Evolutionary conservation across 2,888 invertebrate species (phyloP), one percentile per base, ranked within the genome.

Genomic region (Hanleya hanleyi): DNA sequence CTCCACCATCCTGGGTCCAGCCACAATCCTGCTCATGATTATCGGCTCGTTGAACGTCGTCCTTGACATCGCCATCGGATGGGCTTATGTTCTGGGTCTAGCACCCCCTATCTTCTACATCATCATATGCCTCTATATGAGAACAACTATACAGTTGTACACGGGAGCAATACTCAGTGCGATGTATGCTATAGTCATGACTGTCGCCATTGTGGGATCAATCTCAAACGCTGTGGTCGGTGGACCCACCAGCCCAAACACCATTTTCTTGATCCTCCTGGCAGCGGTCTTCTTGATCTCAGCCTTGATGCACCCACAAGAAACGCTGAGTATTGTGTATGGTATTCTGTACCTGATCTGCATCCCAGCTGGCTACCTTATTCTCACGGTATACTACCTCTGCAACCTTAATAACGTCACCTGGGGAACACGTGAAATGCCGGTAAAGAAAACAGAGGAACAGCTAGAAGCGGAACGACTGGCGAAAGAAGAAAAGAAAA

Each of bases 201-300:
- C 99, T 96, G 98, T 99, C 81, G 99, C 99, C 33, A 96, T 99
- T 83, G 98, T 99, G 62, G 99, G 98, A 93, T 98, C 98, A 0
- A 96, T 98, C 0, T 93, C 99, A 35, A 99, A 98, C 91, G 94
- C 98, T 87, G 96, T 97, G 79, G 97, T 98, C 93, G 98, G 99
- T 92, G 98, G 98, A n/a, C 61, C 85, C 50, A 83, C 84, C 12
- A 83, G 82, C 69, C 86, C 87, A 3, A 86, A 85, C 74, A 86
- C 85, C 35, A 71, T 86, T 22, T 86, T 87, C 71, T 73, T 87
- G 67, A 70, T 83, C 7, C 73, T 87, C 69, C 70, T 88, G 96
- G 73, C 98, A 96, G 47, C 98, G 97, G 4, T 98, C 96, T 97
- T 98, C 92, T 97, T 98, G 92, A 94, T 97, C 85, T 97, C 99